phyloP scores from a whole-genome alignment of 2,888 invertebrate genomes.

The Caenorhabditis imperialis region DNA sequence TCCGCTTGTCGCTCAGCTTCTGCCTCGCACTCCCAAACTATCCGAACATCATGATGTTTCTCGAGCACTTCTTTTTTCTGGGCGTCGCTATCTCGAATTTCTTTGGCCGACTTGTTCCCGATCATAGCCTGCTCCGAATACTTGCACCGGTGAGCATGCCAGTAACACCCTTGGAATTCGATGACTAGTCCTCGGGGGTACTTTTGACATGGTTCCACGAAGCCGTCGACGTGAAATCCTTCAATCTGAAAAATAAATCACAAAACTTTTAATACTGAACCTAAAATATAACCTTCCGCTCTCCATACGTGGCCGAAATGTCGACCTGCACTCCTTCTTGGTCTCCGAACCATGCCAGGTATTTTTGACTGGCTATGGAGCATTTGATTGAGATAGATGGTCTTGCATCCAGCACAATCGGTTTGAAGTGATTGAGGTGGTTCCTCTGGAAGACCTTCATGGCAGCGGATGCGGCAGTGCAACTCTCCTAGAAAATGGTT shows the following conservation, averaged over 20 bases:
- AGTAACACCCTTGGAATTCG: constrained; percentile 42
- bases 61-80: background rate
- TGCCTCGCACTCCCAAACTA: constrained; percentile 43
- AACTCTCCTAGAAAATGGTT: background rate
- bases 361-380: constrained; percentile 5
- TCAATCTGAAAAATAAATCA: background rate
- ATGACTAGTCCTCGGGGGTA: background rate
- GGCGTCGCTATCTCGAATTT: background rate
- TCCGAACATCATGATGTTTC: constrained; percentile 15
- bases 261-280: background rate
- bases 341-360: constrained; percentile 1
- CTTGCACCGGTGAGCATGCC: constrained; percentile 38
- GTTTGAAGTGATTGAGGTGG: background rate
- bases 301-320: background rate
- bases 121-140: constrained; percentile 27
- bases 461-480: constrained; percentile 1
- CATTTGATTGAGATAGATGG: constrained; percentile 1
- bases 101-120: constrained; percentile 5
- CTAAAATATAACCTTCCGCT: background rate
- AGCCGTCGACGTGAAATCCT: background rate
- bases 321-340: background rate
- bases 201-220: background rate
- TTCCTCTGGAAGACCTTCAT: constrained; percentile 2
- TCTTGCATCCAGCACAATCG: constrained; percentile 1
- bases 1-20: background rate